A percentile compares a stretch with the other conserved stretches of the same genome.
These are phyloP conservation scores for Branchinecta lindahli DNA, from an alignment of 1,140 invertebrate species.

Conservation along the genomic window DNA sequence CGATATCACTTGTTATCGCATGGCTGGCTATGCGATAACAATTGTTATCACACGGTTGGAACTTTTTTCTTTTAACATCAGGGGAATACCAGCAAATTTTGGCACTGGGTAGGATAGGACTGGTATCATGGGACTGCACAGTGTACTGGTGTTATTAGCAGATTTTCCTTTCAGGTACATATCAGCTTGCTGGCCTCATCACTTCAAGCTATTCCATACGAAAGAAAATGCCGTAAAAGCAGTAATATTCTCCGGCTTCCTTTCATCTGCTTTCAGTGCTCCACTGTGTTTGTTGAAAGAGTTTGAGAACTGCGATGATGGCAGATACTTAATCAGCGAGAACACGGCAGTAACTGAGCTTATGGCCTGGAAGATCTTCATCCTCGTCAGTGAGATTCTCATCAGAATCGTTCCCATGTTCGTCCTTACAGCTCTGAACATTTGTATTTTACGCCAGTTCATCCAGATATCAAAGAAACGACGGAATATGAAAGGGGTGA, in stretches of 20 bases:
- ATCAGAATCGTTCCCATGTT: conserved; percentile 29
- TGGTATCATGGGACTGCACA: too few species aligned
- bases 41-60: too few species aligned
- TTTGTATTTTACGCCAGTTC: conserved; percentile 30
- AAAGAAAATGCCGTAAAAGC: conserved; percentile 27
- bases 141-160: background rate
- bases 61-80: too few species aligned
- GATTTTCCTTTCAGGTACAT: conserved; percentile 25
- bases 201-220: conserved; percentile 32
- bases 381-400: conserved; percentile 26
- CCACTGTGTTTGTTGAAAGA: conserved; percentile 30
- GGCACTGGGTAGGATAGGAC: too few species aligned
- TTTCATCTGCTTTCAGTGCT: conserved; percentile 29
- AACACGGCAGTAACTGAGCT: conserved; percentile 23
- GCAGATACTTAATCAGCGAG: conserved; percentile 25
- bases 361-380: conserved; percentile 26
- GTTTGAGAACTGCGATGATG: conserved; percentile 17
- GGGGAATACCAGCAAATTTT: too few species aligned
- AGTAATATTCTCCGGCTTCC: conserved; percentile 28
- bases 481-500: conserved; percentile 16
- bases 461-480: conserved; percentile 26
- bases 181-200: conserved; percentile 32
- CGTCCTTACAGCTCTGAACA: conserved; percentile 29
- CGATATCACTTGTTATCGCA: too few species aligned
- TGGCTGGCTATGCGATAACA: too few species aligned